phyloP scores from a whole-genome alignment of 2,888 invertebrate species.

The Hylaea fasciaria region DNA sequence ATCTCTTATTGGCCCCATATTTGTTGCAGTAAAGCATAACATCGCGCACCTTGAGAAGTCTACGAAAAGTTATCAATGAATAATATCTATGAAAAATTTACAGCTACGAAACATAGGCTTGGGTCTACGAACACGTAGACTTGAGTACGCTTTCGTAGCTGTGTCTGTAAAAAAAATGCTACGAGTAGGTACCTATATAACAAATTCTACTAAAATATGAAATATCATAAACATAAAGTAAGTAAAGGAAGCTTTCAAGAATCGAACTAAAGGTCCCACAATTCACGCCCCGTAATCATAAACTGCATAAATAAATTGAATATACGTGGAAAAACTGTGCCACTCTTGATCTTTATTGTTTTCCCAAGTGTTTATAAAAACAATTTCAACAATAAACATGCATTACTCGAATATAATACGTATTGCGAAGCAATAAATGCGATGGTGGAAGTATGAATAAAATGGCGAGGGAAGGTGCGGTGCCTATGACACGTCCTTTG shows the following conservation, averaged over 20 bases:
- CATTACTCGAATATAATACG: slow-evolving; percentile 39
- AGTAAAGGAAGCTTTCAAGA: slow-evolving; percentile 24
- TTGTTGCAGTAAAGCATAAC: neutral
- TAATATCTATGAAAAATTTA: no score
- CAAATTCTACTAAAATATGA: slow-evolving; percentile 8
- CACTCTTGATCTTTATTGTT: slow-evolving; percentile 57
- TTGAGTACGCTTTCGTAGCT: no score
- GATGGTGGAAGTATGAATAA: slow-evolving; percentile 27
- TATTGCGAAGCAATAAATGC: slow-evolving; percentile 31
- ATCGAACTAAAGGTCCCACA: slow-evolving; percentile 42
- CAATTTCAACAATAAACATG: slow-evolving; percentile 25
- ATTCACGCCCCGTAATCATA: slow-evolving; percentile 54
- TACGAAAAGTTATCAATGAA: no score
- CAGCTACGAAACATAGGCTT: no score
- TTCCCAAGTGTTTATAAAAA: slow-evolving; percentile 49
- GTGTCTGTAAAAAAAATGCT: no score
- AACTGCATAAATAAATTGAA: slow-evolving; percentile 60
- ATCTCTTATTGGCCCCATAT: neutral
- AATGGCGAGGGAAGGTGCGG: slow-evolving; percentile 42
- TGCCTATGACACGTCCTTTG: slow-evolving; percentile 64
- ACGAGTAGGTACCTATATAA: neutral
- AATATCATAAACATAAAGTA: slow-evolving; percentile 23
- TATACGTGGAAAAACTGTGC: slow-evolving; percentile 51
- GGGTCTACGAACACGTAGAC: slow-evolving; percentile 10
- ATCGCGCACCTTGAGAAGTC: neutral